A percentile compares a stretch with the other conserved stretches of the same genome.
Conservation (phyloP, 2,888 invertebrate species). For the Yponomeuta evonymella region DNA sequence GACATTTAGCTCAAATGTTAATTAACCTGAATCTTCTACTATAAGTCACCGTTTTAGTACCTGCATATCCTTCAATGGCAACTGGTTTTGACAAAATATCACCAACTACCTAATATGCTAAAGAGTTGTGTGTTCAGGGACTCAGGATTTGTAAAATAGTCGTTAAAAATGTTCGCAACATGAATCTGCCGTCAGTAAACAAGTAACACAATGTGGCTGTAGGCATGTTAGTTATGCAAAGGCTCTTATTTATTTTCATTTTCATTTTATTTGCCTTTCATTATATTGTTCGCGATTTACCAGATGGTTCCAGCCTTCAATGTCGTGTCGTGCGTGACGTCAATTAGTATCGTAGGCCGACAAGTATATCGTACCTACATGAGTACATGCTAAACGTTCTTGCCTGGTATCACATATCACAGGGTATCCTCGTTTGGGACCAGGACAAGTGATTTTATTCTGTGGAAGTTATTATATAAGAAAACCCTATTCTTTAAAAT, state of each 20-base stretch:
- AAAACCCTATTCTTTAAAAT: background rate
- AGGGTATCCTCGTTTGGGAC: no score
- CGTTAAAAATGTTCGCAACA: background rate
- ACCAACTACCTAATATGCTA: background rate
- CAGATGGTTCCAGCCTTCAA: background rate
- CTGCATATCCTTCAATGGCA: background rate
- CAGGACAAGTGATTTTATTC: no score
- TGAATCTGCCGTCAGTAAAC: background rate
- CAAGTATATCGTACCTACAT: no score
- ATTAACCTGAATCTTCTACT: background rate
- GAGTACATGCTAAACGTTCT: no score
- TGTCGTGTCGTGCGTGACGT: no score
- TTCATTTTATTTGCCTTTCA: no score
- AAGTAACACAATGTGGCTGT: background rate
- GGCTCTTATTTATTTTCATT: background rate
- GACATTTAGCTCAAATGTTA: slow-evolving; percentile 13
- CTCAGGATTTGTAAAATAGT: background rate
- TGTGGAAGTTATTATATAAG: no score
- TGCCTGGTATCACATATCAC: no score
- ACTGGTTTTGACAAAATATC: background rate
- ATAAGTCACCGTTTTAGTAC: slow-evolving; percentile 1
- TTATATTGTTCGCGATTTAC: background rate
- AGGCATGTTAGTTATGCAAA: background rate
- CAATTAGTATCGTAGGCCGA: no score
- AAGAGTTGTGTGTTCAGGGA: background rate